phyloP scores from a whole-genome alignment of 2,888 invertebrate genomes.

The Perdita meconis region DNA sequence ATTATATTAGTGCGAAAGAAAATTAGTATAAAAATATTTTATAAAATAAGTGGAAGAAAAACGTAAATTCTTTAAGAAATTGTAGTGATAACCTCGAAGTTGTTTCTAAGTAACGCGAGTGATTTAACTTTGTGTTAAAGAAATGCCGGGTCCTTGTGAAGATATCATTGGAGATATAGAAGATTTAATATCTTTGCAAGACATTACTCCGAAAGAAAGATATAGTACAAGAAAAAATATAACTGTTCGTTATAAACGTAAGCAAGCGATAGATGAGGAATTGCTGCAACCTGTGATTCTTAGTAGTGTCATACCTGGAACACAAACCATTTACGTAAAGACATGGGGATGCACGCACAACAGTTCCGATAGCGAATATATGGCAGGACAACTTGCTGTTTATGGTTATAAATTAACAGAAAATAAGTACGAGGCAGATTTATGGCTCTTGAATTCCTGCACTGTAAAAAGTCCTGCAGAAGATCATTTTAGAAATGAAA shows the following conservation, averaged over 20 bases:
- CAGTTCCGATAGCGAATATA: constrained; percentile 98
- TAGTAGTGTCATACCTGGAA: constrained; percentile 87
- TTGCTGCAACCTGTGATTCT: constrained; percentile 67
- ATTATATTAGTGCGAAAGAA: too few species aligned
- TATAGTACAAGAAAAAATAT: constrained; percentile 90
- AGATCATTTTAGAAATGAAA: constrained; percentile 96
- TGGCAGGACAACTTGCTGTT: constrained; percentile 96
- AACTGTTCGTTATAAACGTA: constrained; percentile 86
- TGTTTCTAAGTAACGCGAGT: neutral
- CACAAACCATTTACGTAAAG: constrained; percentile 88
- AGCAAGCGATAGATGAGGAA: constrained; percentile 70
- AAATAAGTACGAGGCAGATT: constrained; percentile 92
- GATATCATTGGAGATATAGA: constrained; percentile 93
- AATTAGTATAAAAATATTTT: too few species aligned
- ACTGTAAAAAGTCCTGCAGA: constrained; percentile 99
- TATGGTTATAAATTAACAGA: constrained; percentile 95
- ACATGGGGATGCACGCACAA: constrained; percentile 99
- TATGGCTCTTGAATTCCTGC: constrained; percentile 98
- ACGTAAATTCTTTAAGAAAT: too few species aligned
- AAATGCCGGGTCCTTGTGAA: constrained; percentile 87
- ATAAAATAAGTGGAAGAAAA: too few species aligned
- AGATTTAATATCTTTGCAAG: constrained; percentile 92
- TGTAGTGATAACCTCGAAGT: too few species aligned
- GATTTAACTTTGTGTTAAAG: constrained; percentile 2
- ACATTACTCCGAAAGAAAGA: constrained; percentile 91